Evolutionary conservation across 2,888 invertebrate species (phyloP), one percentile per base, ranked within the genome.

Genomic region (Pristionchus mayeri): DNA sequence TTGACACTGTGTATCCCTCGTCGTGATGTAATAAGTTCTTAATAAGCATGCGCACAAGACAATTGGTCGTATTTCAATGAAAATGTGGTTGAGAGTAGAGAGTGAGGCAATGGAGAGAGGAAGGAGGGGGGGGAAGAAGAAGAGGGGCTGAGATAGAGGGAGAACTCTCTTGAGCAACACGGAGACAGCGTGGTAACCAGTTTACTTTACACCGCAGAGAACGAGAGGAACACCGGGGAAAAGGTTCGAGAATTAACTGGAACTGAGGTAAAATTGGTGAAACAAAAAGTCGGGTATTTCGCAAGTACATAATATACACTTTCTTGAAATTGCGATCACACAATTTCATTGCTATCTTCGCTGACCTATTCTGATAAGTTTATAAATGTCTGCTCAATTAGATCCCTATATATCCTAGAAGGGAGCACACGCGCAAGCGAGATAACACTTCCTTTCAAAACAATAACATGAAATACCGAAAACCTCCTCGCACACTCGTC

Each of bases 171-270:
- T 24, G 54, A 54, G 54, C 54, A 54, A 54, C 54, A 54, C 54
- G n/a, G n/a, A 54, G n/a, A 24, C 54, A 24, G n/a, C 21, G 60
- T 4, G 40, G 67, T 67, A 67, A 67, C 67, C 37, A 67, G 67
- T 67, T 67, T 67, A 37, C 67, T 67, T 67, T 67, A 67, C 67
- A 67, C 67, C 37, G n/a, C 37, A 67, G 18, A 21, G 67, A 67
- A 21, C 9, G 27, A 27, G 37, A n/a, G 18, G 37, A 37, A 67
- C 67, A 40, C 67, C 67, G 4, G 67, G 6, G 63, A 9, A 37
- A 67, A 37, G n/a, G 40, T 67, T 37, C 67, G 37, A n/a, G 30
- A 67, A 67, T 37, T 21, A 9, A 67, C 37, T 37, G 67, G 37
- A 67, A 67, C 40, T 6, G 37, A 37, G 13, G 37, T 30, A 30